Evolutionary conservation across 2,113 vertebrate species (phyloP), one percentile per base, ranked within the genome.

Genomic region (Crocuta crocuta): DNA sequence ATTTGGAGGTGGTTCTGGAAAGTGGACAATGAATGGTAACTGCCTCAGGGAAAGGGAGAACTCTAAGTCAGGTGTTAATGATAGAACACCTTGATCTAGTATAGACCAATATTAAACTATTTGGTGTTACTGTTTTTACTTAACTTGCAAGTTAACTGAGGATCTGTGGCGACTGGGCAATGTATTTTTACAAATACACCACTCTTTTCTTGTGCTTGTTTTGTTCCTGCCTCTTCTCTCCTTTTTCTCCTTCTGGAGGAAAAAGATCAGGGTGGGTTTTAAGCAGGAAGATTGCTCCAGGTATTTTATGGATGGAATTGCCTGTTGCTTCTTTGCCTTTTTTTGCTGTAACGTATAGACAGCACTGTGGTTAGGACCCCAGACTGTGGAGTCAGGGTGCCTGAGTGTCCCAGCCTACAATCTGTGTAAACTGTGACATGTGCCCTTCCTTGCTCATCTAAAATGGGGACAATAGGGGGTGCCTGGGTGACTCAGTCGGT

Each of bases 51-150:
- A 50, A 84, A 89, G 89, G 58, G 55, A 35, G 17, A 85, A 43
- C 58, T 45, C 43, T 50, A 73, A 83, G 48, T 68, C 39, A 31
- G 48, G 10, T 16, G 11, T 92, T 58, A 93, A 39, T 81, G 31
- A n/a, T 83, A 61, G 83, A 91, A 45, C 2, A 90, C 23, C n/a
- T n/a, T 76, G 63, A 63, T 70, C 35, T 39, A 33, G n/a, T 80
- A 31, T 26, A 73, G 53, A 58, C 28, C 53, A 70, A 15, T 58
- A 39, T 58, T 13, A 81, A 81, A 63, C 39, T 39, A 4, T 48
- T 68, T 71, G 13, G n/a, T 63, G 48, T 61, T 84, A 63, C 26
- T 81, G 43, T 87, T 83, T 95, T 95, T 24, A 91, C 91, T 95
- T 97, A 76, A 84, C 45, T 88, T 85, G 26, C 50, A 71, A 39